These are phyloP conservation scores for Notodonta ziczac DNA, from an alignment of 2,888 invertebrate species.

Conservation along the genomic window DNA sequence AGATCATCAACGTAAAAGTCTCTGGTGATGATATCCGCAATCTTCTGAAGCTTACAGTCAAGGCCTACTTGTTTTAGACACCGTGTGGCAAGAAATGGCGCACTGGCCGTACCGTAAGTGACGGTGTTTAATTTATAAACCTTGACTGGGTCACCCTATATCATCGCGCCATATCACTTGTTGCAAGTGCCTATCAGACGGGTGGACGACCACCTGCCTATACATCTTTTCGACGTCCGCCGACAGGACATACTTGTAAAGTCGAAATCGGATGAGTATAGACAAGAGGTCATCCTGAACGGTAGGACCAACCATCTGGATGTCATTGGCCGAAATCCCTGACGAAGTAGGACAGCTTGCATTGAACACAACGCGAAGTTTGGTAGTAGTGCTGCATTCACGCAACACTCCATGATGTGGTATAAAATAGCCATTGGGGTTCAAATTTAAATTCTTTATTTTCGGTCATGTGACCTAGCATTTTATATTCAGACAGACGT, in stretches of 20 bases:
- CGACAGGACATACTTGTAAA: conserved; percentile 23
- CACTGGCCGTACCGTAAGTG: conserved; percentile 38
- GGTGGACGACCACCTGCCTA: conserved; percentile 22
- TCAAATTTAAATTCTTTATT: conserved; percentile 4
- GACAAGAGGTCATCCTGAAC: conserved; percentile 35
- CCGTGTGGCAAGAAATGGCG: conserved; percentile 34
- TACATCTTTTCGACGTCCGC: conserved; percentile 37
- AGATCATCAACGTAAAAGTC: conserved; percentile 40
- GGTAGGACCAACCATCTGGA: conserved; percentile 30
- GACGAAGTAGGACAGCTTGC: conserved; percentile 19
- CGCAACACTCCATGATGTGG: conserved; percentile 33
- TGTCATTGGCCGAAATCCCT: conserved; percentile 23
- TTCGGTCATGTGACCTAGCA: conserved; percentile 10
- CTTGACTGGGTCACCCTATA: conserved; percentile 16
- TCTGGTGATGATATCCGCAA: conserved; percentile 24
- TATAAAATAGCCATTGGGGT: conserved; percentile 14
- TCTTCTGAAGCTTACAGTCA: conserved; percentile 21
- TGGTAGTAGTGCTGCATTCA: conserved; percentile 22
- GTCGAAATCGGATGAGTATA: conserved; percentile 30
- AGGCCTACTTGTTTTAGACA: conserved; percentile 32
- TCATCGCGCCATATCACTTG: conserved; percentile 35
- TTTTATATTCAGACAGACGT: conserved; percentile 33
- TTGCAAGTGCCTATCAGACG: conserved; percentile 24
- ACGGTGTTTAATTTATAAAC: conserved; percentile 32
- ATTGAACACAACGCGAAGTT: conserved; percentile 26